phyloP scores from a whole-genome alignment of 1,140 invertebrate species.

The Psix sp. region DNA sequence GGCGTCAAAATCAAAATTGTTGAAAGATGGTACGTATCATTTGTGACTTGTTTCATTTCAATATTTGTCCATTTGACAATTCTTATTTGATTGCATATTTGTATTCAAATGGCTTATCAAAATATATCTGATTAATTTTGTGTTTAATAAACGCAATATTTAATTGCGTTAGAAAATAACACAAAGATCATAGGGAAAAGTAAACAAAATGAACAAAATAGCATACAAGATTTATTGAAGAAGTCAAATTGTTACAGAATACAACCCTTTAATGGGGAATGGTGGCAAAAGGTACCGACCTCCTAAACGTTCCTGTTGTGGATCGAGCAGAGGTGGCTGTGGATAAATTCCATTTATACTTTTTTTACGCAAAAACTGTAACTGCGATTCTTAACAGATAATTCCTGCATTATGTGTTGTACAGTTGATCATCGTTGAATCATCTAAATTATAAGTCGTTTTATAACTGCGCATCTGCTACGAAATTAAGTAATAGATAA shows the following conservation, averaged over 20 bases:
- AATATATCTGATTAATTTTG: too few relatives aligned
- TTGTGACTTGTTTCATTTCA: conserved; percentile 1
- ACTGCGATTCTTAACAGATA: not conserved
- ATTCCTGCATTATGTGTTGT: not conserved
- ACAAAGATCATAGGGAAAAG: too few relatives aligned
- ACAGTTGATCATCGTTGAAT: conserved; percentile 2
- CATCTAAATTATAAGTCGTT: conserved; percentile 4
- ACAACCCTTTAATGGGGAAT: conserved; percentile 76
- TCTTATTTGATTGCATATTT: too few relatives aligned
- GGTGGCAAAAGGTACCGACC: conserved; percentile 71
- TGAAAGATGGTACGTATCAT: conserved; percentile 52
- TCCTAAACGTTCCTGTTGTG: conserved; percentile 73
- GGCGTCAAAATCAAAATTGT: conserved; percentile 57
- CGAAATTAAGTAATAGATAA: too few relatives aligned
- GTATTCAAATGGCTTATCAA: too few relatives aligned
- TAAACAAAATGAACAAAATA: too few relatives aligned
- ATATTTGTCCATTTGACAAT: conserved; percentile 3
- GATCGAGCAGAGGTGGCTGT: conserved; percentile 70
- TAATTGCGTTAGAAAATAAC: too few relatives aligned
- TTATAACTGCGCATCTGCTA: conserved; percentile 12
- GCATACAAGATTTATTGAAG: too few relatives aligned
- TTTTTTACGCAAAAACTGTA: conserved; percentile 2
- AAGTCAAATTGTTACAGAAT: too few relatives aligned
- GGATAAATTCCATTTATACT: conserved; percentile 61
- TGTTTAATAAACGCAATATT: too few relatives aligned